phyloP scores from a whole-genome alignment of 2,113 vertebrate species.

The Electrona antarctica region DNA sequence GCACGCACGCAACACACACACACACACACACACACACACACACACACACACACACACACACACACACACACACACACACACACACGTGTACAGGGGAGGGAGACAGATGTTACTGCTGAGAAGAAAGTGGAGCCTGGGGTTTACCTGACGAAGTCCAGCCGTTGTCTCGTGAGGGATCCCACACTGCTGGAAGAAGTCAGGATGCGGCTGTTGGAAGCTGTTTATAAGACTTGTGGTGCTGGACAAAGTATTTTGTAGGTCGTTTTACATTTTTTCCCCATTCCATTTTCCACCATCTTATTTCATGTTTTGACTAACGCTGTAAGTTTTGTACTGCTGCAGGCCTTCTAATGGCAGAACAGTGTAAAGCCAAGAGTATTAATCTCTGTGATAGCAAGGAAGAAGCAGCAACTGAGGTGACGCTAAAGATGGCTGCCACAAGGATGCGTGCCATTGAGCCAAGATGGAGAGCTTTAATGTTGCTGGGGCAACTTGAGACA shows the following conservation, averaged over 20 bases:
- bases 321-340: constrained; percentile 8
- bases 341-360: constrained; percentile 14
- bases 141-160: constrained; percentile 29
- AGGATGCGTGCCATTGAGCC: neutral
- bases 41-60: neutral
- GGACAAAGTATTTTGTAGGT: neutral
- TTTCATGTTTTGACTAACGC: neutral
- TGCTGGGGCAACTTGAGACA: neutral
- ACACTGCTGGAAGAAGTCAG: constrained; percentile 5
- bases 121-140: constrained; percentile 27
- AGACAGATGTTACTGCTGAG: constrained; percentile 17
- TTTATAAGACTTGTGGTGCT: neutral
- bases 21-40: neutral
- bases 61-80: neutral
- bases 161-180: neutral
- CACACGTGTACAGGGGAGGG: neutral
- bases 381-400: constrained; percentile 25
- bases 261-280: neutral
- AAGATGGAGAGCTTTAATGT: neutral
- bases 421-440: constrained; percentile 8
- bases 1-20: neutral
- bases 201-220: neutral
- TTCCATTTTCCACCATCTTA: neutral
- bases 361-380: constrained; percentile 11
- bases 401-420: constrained; percentile 8